These are phyloP conservation scores for Paelopatides confundens DNA, from an alignment of 53 echinoderm and acorn worm species.

Conservation along the genomic window DNA sequence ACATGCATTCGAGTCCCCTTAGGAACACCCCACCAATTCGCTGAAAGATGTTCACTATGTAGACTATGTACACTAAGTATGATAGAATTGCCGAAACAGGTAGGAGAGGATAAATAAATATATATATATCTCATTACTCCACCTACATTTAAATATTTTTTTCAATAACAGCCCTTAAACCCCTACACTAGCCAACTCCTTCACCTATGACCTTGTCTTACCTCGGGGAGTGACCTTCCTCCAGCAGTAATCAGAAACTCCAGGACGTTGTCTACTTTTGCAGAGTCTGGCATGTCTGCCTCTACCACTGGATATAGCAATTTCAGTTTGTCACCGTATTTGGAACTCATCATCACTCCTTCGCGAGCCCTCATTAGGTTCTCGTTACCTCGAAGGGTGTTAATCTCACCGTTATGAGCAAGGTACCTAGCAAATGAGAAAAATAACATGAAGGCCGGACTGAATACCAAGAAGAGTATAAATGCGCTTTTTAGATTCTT, in stretches of 20 bases:
- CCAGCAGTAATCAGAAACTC: constrained; percentile 98
- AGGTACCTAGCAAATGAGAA: constrained; percentile 62
- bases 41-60: too few species aligned
- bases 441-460: not conserved
- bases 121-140: too few species aligned
- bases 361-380: constrained; percentile 95
- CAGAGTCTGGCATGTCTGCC: constrained; percentile 91
- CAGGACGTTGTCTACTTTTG: constrained; percentile 89
- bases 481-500: too few species aligned
- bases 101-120: too few species aligned
- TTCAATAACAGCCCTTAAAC: too few species aligned
- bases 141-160: too few species aligned
- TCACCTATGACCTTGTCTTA: constrained; percentile 73
- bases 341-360: constrained; percentile 89
- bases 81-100: too few species aligned
- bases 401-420: constrained; percentile 97
- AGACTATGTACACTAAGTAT: too few species aligned
- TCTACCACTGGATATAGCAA: constrained; percentile 93
- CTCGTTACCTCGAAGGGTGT: constrained; percentile 94
- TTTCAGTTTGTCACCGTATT: constrained; percentile 86
- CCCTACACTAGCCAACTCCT: not conserved
- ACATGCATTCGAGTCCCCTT: too few species aligned
- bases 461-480: too few species aligned
- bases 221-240: constrained; percentile 92
- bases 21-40: too few species aligned